Base-by-base conservation (phyloP, 2,797 vertebrate species). In the Moxostoma hubbsi region DNA sequence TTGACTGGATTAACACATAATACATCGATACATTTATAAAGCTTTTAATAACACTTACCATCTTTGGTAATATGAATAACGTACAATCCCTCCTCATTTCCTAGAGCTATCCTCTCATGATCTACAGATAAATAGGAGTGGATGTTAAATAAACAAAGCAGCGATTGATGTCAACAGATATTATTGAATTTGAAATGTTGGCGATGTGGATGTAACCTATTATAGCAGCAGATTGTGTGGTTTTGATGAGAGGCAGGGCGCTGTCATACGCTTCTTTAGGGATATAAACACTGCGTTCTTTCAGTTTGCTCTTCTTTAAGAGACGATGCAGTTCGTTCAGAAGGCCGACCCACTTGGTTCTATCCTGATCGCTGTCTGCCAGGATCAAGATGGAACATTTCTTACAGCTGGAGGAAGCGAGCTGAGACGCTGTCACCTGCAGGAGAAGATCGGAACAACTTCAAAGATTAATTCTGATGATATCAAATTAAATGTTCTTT, bases 201-300 rank as follows among this genome's bases (percentile, higher is more conserved):
- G 57, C 8, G 6, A 16, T 61, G 9, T 53, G 63, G 45, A 66
- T 5, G 49, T 46, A 61, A 87, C 85, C 83, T 87, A 86, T 85
- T 55, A 87, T 86, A 77, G 96, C 93, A 73, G 98, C 97, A 63
- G 97, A 96, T 91, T 98, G 98, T 4, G 97, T 97, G 12, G 96
- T 97, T 93, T 99, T 99, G 89, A 99, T 99, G 91, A 99, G 96
- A 13, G 97, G 98, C 79, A 99, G 94, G 13, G 96, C 95, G 92
- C 97, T 95, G 92, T 99, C 98, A 70, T 99, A 99, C 5, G 97
- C 98, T 90, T 99, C 98, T 91, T 98, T 98, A 88, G 98, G 97
- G 68, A 96, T 90, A 80, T 98, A 99, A 83, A 99, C 97, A 0
- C 96, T 96, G 18, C 98, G 96, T 83, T 99, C 98, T 92, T 99